A percentile compares a stretch with the other conserved stretches of the same genome.
These are phyloP conservation scores for Diaprepes abbreviatus DNA, from an alignment of 2,888 invertebrate species.

Conservation along the genomic window DNA sequence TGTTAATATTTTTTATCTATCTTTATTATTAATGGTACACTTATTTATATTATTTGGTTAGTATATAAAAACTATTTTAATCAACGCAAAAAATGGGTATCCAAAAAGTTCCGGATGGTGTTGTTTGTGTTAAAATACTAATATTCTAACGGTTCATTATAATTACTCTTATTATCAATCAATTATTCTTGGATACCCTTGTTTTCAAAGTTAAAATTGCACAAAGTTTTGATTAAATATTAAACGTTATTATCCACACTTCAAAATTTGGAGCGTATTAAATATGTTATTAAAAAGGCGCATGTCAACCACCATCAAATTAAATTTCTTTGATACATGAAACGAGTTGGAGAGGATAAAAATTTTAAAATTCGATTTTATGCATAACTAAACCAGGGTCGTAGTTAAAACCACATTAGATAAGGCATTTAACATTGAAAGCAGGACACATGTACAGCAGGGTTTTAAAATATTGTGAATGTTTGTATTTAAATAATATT, in stretches of 20 bases:
- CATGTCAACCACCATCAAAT: too few relatives aligned
- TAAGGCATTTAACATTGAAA: too few relatives aligned
- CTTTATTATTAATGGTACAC: constrained; percentile 40
- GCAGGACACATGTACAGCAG: too few relatives aligned
- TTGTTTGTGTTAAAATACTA: background rate
- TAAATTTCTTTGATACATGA: too few relatives aligned
- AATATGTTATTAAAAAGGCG: too few relatives aligned
- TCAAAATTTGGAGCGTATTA: background rate
- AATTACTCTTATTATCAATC: too few relatives aligned
- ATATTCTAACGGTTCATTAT: background rate
- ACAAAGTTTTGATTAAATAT: constrained; percentile 7
- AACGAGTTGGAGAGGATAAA: too few relatives aligned
- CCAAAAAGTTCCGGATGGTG: background rate
- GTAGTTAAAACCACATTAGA: too few relatives aligned
- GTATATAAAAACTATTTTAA: constrained; percentile 39
- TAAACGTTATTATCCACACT: constrained; percentile 6
- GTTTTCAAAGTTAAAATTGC: constrained; percentile 3
- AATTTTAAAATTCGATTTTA: too few relatives aligned
- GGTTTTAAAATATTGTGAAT: too few relatives aligned
- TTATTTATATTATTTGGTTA: constrained; percentile 41
- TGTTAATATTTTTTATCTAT: constrained; percentile 27
- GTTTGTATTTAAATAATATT: too few relatives aligned
- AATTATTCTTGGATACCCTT: background rate
- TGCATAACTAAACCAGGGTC: too few relatives aligned
- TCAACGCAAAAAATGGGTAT: constrained; percentile 19